phyloP scores from a whole-genome alignment of 2,113 vertebrate species.

The Entelurus aequoreus region DNA sequence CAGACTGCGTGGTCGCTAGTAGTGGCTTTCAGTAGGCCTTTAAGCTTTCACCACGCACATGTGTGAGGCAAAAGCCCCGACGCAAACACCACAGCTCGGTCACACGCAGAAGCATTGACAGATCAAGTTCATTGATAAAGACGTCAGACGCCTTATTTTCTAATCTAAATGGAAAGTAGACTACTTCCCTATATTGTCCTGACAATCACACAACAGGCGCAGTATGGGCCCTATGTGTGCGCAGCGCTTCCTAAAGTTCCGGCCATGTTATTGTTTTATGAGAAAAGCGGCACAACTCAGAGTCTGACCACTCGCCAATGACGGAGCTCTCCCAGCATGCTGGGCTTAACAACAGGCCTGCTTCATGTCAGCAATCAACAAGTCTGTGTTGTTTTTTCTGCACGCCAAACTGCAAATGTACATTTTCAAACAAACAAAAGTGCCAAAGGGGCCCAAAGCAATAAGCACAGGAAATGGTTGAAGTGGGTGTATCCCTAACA shows the following conservation, averaged over 20 bases:
- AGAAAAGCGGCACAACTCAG: slow-evolving; percentile 2
- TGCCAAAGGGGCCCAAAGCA: slow-evolving; percentile 18
- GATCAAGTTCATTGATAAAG: slow-evolving; percentile 42
- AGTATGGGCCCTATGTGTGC: slow-evolving; percentile 5
- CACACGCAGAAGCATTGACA: slow-evolving; percentile 19
- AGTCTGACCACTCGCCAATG: slow-evolving; percentile 33
- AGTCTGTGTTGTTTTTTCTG: slow-evolving; percentile 31
- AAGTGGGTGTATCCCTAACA: slow-evolving; percentile 29
- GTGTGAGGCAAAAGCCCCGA: slow-evolving; percentile 8
- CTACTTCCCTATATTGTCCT: slow-evolving; percentile 56
- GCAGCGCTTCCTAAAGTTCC: slow-evolving; percentile 17
- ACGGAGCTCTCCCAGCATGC: slow-evolving; percentile 15
- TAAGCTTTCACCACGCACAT: slow-evolving; percentile 46
- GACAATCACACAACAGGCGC: slow-evolving; percentile 5
- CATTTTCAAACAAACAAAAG: slow-evolving; percentile 51
- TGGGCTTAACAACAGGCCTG: slow-evolving; percentile 24
- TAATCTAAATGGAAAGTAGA: slow-evolving; percentile 26
- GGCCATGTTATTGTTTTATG: slow-evolving; percentile 31
- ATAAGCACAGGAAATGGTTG: slow-evolving; percentile 42
- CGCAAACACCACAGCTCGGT: slow-evolving; percentile 19
- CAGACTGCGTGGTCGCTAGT: too few species aligned
- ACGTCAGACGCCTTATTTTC: slow-evolving; percentile 22
- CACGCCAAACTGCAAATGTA: slow-evolving; percentile 19
- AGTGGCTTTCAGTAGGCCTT: too few species aligned
- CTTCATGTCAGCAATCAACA: slow-evolving; percentile 39